Conservation (phyloP, 2,797 vertebrate species). For the Ptychadena robeensis region DNA sequence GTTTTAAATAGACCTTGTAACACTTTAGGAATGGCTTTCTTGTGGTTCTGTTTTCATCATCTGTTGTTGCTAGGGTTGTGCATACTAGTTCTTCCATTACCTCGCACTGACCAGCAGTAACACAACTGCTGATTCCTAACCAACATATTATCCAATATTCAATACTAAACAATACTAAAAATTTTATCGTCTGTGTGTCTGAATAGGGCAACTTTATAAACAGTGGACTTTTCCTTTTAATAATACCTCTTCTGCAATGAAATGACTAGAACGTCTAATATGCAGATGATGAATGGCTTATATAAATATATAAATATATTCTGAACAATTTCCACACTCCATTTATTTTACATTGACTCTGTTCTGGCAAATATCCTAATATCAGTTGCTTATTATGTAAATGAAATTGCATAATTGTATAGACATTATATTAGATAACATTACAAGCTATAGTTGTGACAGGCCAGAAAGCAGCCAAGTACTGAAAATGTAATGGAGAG, state of each 20-base stretch:
- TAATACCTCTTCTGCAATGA: neutral
- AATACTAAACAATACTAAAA: no score
- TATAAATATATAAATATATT: no score
- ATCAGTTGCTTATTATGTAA: neutral
- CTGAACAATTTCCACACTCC: no score
- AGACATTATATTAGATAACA: no score
- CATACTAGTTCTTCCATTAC: neutral
- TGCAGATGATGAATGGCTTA: neutral
- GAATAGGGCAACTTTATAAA: neutral
- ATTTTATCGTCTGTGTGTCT: neutral
- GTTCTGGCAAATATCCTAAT: neutral
- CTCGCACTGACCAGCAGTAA: neutral
- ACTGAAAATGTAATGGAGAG: no score
- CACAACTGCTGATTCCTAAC: neutral
- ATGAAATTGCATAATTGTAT: neutral
- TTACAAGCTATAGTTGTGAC: no score
- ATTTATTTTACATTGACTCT: no score
- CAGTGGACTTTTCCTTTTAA: neutral
- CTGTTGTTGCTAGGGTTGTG: neutral
- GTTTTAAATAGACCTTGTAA: neutral
- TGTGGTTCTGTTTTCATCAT: neutral
- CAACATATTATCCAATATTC: neutral
- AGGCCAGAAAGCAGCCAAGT: no score
- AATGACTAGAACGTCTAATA: neutral
- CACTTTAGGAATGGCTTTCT: neutral